These are phyloP conservation scores for Rapana venosa DNA, from an alignment of 2,888 invertebrate species.

Conservation along the genomic window DNA sequence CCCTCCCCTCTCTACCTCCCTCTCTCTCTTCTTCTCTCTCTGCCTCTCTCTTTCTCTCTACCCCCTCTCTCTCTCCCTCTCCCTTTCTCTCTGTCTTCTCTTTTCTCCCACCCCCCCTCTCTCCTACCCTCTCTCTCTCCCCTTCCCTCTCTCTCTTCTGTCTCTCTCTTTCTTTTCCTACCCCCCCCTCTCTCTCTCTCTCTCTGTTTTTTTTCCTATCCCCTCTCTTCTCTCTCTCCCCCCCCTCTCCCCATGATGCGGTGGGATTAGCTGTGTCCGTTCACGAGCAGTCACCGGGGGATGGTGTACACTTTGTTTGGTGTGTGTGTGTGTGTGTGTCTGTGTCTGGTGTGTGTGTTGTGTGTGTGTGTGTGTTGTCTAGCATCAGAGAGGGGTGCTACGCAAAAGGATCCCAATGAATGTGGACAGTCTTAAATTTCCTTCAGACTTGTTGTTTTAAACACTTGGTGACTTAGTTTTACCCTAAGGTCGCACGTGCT, in stretches of 20 bases:
- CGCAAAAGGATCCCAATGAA: too few species aligned
- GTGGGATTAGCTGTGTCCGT: too few species aligned
- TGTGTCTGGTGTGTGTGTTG: too few species aligned
- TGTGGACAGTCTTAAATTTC: too few species aligned
- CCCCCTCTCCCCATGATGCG: background rate
- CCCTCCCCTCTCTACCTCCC: background rate
- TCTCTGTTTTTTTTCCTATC: background rate
- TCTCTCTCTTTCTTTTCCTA: background rate
- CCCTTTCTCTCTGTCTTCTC: background rate
- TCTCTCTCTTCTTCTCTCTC: background rate
- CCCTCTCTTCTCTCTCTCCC: conserved; percentile 8
- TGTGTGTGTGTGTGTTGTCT: too few species aligned
- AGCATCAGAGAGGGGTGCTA: too few species aligned
- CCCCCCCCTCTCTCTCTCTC: conserved; percentile 7
- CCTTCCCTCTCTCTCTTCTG: background rate
- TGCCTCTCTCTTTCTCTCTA: background rate
- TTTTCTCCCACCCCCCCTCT: background rate
- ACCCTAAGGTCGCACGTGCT: too few species aligned
- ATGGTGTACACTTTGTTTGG: too few species aligned
- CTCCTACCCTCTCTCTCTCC: background rate
- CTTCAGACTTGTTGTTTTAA: too few species aligned
- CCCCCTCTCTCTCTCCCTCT: background rate
- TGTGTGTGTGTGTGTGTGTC: too few species aligned
- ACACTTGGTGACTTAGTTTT: too few species aligned
- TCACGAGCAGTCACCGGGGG: too few species aligned